Conservation (phyloP, 2,113 vertebrate genomes). For the Vireo altiloquus region DNA sequence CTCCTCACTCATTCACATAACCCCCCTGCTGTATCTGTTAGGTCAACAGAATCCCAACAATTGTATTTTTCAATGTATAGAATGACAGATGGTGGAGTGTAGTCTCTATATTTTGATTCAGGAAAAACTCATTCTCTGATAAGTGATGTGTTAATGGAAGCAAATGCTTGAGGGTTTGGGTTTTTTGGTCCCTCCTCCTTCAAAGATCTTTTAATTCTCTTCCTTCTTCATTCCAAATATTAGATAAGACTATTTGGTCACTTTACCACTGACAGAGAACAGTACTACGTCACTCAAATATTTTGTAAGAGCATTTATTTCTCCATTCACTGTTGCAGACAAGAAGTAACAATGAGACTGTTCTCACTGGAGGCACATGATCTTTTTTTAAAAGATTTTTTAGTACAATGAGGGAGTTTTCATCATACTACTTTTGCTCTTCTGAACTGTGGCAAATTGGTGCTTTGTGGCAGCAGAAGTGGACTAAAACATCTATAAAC, state of each 20-base stretch:
- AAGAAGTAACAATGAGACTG: not conserved
- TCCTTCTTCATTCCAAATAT: not conserved
- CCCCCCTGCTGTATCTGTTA: not conserved
- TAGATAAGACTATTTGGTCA: not conserved
- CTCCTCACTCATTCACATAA: rapidly evolving
- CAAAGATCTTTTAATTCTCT: not conserved
- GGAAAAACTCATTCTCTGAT: not conserved
- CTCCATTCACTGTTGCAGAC: not conserved
- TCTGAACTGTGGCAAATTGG: not conserved
- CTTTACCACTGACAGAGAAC: not conserved
- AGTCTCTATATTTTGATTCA: not conserved
- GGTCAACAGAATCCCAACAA: not conserved
- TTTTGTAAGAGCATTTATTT: not conserved
- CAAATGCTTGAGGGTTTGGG: not conserved
- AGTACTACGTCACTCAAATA: not conserved
- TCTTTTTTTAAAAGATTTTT: not conserved
- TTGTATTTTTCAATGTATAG: not conserved
- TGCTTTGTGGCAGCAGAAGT: not conserved
- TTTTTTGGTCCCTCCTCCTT: not conserved
- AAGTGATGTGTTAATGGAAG: not conserved
- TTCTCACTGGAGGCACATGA: not conserved
- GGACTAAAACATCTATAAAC: not conserved
- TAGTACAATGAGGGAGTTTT: not conserved
- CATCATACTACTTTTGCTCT: not conserved
- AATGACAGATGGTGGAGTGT: not conserved